Percentiles rank a stretch among this genome's conserved stretches.
Evolutionary conservation across 2,888 invertebrate genomes (phyloP).

Genomic region (Erebia epiphron): DNA sequence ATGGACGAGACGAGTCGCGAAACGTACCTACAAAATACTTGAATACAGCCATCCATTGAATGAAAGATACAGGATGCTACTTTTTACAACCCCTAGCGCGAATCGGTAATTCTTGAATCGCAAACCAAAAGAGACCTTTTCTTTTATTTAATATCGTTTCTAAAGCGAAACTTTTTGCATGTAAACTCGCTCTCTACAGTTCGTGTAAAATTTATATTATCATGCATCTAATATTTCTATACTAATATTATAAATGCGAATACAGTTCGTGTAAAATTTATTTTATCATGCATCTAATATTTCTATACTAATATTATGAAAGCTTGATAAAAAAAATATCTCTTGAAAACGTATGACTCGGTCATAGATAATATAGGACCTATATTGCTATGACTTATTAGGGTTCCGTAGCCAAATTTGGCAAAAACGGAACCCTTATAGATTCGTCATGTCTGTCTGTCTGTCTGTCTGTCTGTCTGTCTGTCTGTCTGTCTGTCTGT

Average conservation of each 20-base stretch:
- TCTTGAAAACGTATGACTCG: no score
- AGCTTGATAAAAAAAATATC: no score
- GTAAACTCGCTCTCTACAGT: neutral
- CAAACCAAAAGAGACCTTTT: neutral
- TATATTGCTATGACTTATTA: no score
- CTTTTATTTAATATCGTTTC: neutral
- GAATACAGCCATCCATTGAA: constrained; percentile 32
- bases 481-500: no score
- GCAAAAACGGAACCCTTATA: no score
- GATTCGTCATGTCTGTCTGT: no score
- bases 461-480: no score
- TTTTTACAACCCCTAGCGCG: constrained; percentile 8
- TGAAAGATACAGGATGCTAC: constrained; percentile 30
- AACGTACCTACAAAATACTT: constrained; percentile 18
- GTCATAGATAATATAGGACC: no score
- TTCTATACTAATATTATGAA: no score
- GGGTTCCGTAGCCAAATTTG: no score
- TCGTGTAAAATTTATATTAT: neutral
- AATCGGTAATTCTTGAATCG: neutral
- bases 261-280: neutral
- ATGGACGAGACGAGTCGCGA: constrained; percentile 27
- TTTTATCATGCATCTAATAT: neutral
- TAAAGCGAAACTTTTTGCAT: neutral
- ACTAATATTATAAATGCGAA: no score
- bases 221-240: no score